Conservation (phyloP, 2,797 vertebrate genomes). For the Coendou prehensilis region DNA sequence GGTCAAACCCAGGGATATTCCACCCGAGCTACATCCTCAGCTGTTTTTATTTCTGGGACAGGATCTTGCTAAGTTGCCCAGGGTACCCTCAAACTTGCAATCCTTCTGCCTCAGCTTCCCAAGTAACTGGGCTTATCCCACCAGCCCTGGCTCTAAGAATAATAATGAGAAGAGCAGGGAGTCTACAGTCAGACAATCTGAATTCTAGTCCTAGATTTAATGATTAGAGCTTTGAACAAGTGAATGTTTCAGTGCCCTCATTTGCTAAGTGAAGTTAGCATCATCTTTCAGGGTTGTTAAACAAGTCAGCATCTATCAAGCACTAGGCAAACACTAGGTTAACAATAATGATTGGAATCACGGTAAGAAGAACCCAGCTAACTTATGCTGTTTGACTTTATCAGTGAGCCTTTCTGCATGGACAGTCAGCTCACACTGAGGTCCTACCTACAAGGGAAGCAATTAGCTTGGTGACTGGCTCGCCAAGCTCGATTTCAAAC, state of each 20-base stretch:
- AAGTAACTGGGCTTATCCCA: background rate
- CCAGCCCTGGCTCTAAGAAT: background rate
- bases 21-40: background rate
- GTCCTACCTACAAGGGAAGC: background rate
- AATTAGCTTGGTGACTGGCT: background rate
- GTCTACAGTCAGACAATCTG: background rate
- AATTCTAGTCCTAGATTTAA: slow-evolving; percentile 35
- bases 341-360: background rate
- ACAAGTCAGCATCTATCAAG: background rate
- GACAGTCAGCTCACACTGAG: background rate
- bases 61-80: background rate
- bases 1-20: background rate
- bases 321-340: slow-evolving; percentile 17
- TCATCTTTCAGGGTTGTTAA: slow-evolving; percentile 5
- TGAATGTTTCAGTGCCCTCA: slow-evolving; percentile 1
- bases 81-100: background rate
- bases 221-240: background rate
- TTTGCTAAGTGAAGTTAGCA: slow-evolving; percentile 3
- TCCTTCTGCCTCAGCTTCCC: background rate
- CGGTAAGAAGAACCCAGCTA: background rate
- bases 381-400: background rate
- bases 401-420: background rate
- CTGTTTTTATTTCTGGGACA: background rate
- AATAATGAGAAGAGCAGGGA: background rate
- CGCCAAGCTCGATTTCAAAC: background rate